Evolutionary conservation across 92 coral and sea anemone genomes (phyloP).

Genomic region (Pocillopora grandis): DNA sequence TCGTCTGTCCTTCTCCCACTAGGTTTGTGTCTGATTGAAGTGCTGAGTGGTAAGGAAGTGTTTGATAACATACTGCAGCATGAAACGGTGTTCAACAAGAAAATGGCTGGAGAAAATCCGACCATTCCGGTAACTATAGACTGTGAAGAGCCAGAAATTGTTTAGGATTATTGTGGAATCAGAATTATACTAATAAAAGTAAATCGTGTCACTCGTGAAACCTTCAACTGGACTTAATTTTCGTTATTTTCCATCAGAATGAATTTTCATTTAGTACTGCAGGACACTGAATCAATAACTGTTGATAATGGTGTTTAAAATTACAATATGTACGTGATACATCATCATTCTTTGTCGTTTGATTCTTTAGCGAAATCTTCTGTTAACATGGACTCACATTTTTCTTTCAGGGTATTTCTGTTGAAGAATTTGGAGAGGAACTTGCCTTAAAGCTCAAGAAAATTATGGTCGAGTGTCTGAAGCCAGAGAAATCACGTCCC

Average conservation of each 20-base stretch:
- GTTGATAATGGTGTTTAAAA: too few species aligned
- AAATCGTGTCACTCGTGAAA: too few species aligned
- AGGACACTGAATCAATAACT: too few species aligned
- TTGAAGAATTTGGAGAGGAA: slow-evolving; percentile 60
- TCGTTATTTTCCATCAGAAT: neutral
- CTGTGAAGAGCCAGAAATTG: too few species aligned
- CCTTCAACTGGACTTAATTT: too few species aligned
- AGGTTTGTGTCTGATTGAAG: slow-evolving; percentile 63
- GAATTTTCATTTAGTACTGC: neutral
- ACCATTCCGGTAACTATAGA: slow-evolving; percentile 49
- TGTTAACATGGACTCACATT: too few species aligned
- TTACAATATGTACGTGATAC: neutral
- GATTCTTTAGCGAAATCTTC: neutral
- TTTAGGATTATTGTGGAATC: too few species aligned
- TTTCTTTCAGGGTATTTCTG: slow-evolving; percentile 25
- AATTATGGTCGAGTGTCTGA: slow-evolving; percentile 56
- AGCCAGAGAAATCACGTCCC: slow-evolving; percentile 49
- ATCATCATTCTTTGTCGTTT: neutral
- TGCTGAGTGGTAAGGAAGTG: slow-evolving; percentile 54
- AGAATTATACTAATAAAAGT: too few species aligned
- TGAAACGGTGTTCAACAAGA: slow-evolving; percentile 42
- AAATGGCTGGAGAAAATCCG: slow-evolving; percentile 52
- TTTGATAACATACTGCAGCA: slow-evolving; percentile 39
- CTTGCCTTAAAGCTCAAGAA: slow-evolving; percentile 42
- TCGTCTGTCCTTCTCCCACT: neutral